A percentile compares a stretch with the other conserved stretches of the same genome.
Conservation (phyloP, 2,113 vertebrate genomes). For the Siniperca knerii region DNA sequence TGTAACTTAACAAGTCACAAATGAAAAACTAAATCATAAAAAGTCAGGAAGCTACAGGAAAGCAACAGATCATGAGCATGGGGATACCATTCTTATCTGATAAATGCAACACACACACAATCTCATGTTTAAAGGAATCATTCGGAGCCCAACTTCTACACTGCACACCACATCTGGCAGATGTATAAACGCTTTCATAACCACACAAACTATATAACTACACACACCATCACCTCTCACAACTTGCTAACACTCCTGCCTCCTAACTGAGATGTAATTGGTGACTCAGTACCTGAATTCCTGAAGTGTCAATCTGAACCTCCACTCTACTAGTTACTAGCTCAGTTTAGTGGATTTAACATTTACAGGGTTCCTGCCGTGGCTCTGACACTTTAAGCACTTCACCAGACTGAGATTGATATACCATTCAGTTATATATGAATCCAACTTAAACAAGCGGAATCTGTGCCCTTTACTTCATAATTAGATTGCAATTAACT, state of each 20-base stretch:
- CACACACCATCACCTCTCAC: not conserved
- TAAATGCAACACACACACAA: not conserved
- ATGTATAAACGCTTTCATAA: not conserved
- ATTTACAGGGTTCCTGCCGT: conserved; percentile 48
- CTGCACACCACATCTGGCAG: conserved; percentile 9
- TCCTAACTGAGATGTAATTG: conserved; percentile 19
- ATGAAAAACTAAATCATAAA: not conserved
- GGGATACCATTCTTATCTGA: not conserved
- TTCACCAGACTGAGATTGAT: not conserved
- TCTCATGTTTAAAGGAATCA: conserved; percentile 61
- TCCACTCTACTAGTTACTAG: conserved; percentile 39
- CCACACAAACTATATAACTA: not conserved
- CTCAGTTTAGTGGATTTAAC: conserved; percentile 51
- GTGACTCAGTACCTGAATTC: conserved; percentile 54
- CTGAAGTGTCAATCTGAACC: not conserved
- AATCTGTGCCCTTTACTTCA: conserved; percentile 21
- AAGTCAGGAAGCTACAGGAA: not conserved
- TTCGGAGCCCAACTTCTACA: conserved; percentile 34
- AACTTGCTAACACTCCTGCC: not conserved
- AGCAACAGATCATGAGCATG: not conserved
- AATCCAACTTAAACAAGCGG: conserved; percentile 17
- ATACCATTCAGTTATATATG: not conserved
- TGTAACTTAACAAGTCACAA: not conserved
- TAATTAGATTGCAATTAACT: conserved; percentile 5
- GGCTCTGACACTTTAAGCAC: not conserved